A percentile compares a stretch with the other conserved stretches of the same genome.
Evolutionary conservation across 2,113 vertebrate genomes (phyloP).

Genomic region (Tragelaphus buxtoni): DNA sequence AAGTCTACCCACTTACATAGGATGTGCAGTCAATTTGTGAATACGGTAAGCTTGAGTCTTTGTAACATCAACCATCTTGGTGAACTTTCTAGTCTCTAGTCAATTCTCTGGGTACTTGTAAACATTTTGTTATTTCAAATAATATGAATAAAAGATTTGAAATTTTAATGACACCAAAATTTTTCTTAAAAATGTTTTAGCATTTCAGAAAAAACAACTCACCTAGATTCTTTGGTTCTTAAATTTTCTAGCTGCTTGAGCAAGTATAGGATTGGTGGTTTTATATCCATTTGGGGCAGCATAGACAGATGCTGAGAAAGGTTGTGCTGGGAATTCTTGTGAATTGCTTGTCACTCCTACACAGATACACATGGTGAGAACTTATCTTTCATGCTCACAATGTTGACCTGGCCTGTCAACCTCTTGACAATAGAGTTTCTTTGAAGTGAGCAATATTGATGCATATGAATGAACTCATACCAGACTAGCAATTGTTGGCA

Average conservation of each 20-base stretch:
- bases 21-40: neutral
- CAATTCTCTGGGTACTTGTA: neutral
- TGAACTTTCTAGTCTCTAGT: too few relatives aligned
- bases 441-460: neutral
- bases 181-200: neutral
- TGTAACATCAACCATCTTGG: neutral
- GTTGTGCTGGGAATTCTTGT: too few relatives aligned
- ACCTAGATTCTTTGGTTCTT: neutral
- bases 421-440: neutral
- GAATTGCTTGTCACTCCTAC: neutral
- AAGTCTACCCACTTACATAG: neutral
- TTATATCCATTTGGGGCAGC: neutral
- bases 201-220: neutral
- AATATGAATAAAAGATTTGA: neutral
- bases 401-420: neutral
- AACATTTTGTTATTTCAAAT: neutral
- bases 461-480: neutral
- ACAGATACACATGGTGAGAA: rapidly evolving
- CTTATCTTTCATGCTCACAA: rapidly evolving
- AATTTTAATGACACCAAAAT: neutral
- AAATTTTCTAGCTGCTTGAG: neutral
- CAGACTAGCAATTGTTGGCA: neutral
- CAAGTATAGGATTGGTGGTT: neutral
- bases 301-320: neutral
- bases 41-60: neutral